Conservation (phyloP, 1,140 invertebrate species). For the Papilio polytes region DNA sequence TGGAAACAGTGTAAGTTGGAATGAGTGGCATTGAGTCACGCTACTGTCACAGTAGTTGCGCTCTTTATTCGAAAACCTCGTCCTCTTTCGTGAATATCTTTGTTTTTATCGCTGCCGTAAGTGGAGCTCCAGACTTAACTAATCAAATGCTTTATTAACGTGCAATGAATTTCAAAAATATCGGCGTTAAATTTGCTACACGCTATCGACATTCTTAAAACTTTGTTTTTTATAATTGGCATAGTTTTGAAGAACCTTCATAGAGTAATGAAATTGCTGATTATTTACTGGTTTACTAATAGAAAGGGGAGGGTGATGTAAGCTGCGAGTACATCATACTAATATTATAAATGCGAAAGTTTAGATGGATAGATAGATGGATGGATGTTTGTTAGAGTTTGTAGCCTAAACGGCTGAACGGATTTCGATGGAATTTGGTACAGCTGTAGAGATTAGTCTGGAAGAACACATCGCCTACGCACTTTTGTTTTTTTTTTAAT, state of each 20-base stretch:
- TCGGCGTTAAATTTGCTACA: conserved; percentile 1
- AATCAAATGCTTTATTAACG: conserved; percentile 23
- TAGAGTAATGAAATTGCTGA: background rate
- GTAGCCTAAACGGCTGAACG: too few species aligned
- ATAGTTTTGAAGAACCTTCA: conserved; percentile 16
- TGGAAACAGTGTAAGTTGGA: conserved; percentile 46
- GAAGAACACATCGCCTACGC: too few species aligned
- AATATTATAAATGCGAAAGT: too few species aligned
- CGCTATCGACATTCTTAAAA: conserved; percentile 25
- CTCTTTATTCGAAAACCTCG: conserved; percentile 37
- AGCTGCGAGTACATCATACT: too few species aligned
- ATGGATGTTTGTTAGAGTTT: too few species aligned
- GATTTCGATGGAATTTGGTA: too few species aligned
- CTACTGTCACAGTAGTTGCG: conserved; percentile 41
- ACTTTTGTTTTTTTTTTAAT: too few species aligned
- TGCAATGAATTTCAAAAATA: background rate
- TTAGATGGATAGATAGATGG: too few species aligned
- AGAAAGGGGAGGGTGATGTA: background rate
- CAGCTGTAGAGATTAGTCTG: too few species aligned
- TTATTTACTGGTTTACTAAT: background rate
- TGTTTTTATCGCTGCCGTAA: conserved; percentile 17
- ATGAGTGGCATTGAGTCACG: conserved; percentile 49
- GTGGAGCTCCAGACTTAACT: background rate
- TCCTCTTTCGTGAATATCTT: conserved; percentile 25
- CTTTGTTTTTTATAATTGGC: background rate